Evolutionary conservation across 2,888 invertebrate species (phyloP), one percentile per base, ranked within the genome.

Genomic region (Limnephilus auricula): DNA sequence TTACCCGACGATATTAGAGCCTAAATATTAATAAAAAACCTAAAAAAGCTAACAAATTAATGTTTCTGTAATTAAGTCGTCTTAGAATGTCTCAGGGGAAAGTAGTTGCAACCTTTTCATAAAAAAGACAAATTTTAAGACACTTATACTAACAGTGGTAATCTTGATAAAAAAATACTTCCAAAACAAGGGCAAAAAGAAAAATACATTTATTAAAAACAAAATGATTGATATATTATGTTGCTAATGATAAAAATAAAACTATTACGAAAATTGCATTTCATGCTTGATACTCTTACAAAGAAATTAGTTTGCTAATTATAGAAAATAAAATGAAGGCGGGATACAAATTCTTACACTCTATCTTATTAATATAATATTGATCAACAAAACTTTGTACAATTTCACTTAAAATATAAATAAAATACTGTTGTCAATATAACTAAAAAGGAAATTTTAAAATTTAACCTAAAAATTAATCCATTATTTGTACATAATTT

Each of bases 401-500:
- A 32, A 34, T 82, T 82, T 34, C 25, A 5, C 9, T 32, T 32
- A 31, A 34, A 34, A 31, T 34, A 31, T 82, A 82, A 85, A 13
- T 85, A 85, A 34, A 85, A 85, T 85, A 85, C 85, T 85, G 25
- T 85, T 30, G 85, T 85, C 85, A 85, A n/a, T 40, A n/a, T 12
- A 85, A 85, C 15, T 85, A 37, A 84, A 40, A 40, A 65, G 9
- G 25, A 65, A 65, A 2, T 0, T 25, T 9, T 65, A 4, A 65
- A 65, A 15, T 40, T 45, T 85, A 45, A 45, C 45, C 45, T 65
- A 65, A 65, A 45, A 85, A 85, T 10, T 40, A 85, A 85, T 85
- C 40, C 40, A 85, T n/a, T 18, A 79, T 88, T 88, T 88, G 87
- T 88, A 88, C 87, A 31, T 88, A 15, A n/a, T 86, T 65, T 32